Evolutionary conservation across 1,140 invertebrate genomes (phyloP).

Genomic region (Drosophila pectinifera): DNA sequence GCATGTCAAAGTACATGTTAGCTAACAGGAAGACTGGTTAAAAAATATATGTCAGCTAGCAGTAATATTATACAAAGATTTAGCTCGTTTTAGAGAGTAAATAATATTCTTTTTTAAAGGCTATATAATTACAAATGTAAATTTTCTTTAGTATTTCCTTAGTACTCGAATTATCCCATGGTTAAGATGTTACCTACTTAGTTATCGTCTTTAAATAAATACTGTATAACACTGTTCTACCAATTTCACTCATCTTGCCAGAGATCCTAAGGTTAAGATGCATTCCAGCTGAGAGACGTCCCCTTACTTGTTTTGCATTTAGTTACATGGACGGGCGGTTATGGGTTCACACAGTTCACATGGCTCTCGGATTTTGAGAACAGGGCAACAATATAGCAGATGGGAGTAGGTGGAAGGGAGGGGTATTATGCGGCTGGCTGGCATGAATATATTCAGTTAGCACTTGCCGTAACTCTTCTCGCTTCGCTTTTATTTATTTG

Average conservation of each 20-base stretch:
- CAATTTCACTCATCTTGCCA: neutral
- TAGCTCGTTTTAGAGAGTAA: neutral
- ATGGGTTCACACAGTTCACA: slow-evolving; percentile 57
- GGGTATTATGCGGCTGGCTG: slow-evolving; percentile 40
- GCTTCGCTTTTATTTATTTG: slow-evolving; percentile 51
- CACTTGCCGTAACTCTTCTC: slow-evolving; percentile 75
- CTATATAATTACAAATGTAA: neutral
- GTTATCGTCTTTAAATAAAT: neutral
- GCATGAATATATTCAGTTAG: slow-evolving; percentile 74
- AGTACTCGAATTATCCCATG: neutral
- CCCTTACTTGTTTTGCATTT: slow-evolving; percentile 17
- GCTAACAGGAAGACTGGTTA: too few species aligned
- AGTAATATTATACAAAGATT: too few species aligned
- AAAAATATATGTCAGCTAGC: too few species aligned
- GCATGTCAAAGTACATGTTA: too few species aligned
- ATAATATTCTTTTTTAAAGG: neutral
- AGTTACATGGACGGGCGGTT: slow-evolving; percentile 3
- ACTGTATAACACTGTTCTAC: neutral
- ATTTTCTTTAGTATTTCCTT: too few species aligned
- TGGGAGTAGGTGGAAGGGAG: slow-evolving; percentile 15
- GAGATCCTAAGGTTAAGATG: neutral
- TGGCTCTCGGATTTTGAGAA: slow-evolving; percentile 63
- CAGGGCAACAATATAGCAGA: slow-evolving; percentile 52
- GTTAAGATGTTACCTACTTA: neutral
- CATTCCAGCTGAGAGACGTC: neutral